A percentile compares a stretch with the other conserved stretches of the same genome.
Conservation (phyloP, 2,797 vertebrate genomes). For the Sylvia borin region DNA sequence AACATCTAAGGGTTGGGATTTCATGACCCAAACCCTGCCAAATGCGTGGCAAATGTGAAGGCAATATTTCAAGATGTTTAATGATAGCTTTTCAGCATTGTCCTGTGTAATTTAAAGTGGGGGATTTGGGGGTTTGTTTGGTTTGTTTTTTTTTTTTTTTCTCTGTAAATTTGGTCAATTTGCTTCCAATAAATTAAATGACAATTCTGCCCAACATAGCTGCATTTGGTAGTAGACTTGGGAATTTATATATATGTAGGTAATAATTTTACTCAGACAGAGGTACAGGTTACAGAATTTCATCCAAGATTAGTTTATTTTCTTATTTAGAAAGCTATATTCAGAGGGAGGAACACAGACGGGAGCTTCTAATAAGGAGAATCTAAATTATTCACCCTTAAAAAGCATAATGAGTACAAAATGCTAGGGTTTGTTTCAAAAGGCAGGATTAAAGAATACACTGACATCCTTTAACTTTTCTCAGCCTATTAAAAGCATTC, state of each 20-base stretch:
- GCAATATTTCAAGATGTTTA: not conserved
- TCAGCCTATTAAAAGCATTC: constrained; percentile 25
- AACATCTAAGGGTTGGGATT: not conserved
- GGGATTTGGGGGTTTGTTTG: no score
- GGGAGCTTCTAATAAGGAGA: not conserved
- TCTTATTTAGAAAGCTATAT: not conserved
- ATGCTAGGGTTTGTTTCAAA: not conserved
- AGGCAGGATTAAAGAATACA: constrained; percentile 13
- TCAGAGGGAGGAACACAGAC: not conserved
- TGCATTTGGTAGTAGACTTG: not conserved
- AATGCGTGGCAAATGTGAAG: not conserved
- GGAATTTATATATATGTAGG: not conserved
- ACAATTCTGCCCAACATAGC: not conserved
- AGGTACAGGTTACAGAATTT: not conserved
- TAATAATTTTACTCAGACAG: not conserved
- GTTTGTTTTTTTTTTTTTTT: not conserved
- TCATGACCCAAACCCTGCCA: not conserved
- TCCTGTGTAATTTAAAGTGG: not conserved
- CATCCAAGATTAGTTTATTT: not conserved
- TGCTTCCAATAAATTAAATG: not conserved
- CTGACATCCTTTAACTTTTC: constrained; percentile 31
- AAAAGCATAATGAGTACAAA: constrained; percentile 32
- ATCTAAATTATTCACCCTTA: constrained; percentile 11
- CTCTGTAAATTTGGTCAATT: not conserved
- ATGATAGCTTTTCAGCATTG: not conserved